Conservation (phyloP, 2,888 invertebrate genomes). For the Lasioglossum zephyrum region DNA sequence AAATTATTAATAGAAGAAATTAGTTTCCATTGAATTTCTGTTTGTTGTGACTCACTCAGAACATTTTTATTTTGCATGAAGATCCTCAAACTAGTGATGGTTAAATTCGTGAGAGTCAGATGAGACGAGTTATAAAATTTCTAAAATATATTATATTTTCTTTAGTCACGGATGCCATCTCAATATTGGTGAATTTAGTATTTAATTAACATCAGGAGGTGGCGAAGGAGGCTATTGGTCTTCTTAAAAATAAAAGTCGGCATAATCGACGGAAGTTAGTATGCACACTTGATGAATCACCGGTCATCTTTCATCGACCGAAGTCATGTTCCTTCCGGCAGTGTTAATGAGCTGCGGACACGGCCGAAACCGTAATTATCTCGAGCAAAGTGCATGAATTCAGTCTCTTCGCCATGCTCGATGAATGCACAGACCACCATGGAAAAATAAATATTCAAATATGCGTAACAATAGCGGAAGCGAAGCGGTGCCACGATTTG, state of each 20-base stretch:
- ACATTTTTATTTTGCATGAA: neutral
- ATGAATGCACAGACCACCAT: slow-evolving; percentile 47
- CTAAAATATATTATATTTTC: neutral
- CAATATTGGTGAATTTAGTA: neutral
- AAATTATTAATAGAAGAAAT: neutral
- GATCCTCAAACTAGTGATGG: neutral
- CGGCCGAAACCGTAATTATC: slow-evolving; percentile 62
- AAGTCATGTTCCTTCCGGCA: slow-evolving; percentile 50
- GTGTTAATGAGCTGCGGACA: slow-evolving; percentile 57
- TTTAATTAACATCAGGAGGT: neutral
- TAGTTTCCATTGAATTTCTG: neutral
- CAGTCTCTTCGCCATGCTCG: slow-evolving; percentile 56
- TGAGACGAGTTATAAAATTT: neutral
- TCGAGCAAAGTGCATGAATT: slow-evolving; percentile 66
- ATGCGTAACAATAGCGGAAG: slow-evolving; percentile 62
- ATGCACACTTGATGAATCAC: slow-evolving; percentile 23
- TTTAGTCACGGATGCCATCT: neutral
- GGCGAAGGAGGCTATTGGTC: neutral
- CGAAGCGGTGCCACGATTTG: slow-evolving; percentile 48
- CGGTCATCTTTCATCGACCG: slow-evolving; percentile 41
- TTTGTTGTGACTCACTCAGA: neutral
- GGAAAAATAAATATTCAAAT: slow-evolving; percentile 71
- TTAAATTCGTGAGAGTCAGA: neutral
- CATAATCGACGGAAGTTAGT: slow-evolving; percentile 38
- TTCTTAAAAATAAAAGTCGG: neutral